Percentiles rank a stretch among this genome's conserved stretches.
These are phyloP conservation scores for Pseudomyrmex flavicornis DNA, from an alignment of 1,140 invertebrate genomes.

Conservation along the genomic window DNA sequence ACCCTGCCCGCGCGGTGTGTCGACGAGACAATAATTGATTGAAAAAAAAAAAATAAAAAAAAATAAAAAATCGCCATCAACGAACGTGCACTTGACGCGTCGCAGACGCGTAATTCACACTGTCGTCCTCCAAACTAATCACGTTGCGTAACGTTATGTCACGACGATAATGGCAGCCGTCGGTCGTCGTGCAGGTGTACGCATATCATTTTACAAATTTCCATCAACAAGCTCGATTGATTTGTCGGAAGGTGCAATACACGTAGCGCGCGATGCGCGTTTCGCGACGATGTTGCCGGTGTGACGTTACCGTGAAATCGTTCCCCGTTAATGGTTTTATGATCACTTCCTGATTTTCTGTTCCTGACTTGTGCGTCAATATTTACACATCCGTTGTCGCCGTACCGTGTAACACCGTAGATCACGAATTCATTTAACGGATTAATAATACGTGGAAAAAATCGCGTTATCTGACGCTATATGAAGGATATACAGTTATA, in stretches of 20 bases:
- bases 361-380: constrained; percentile 26
- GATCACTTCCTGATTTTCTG: background rate
- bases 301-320: constrained; percentile 23
- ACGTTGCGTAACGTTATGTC: constrained; percentile 65
- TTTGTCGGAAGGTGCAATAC: constrained; percentile 50
- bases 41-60: background rate
- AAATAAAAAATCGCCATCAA: background rate
- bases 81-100: constrained; percentile 15
- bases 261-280: constrained; percentile 30
- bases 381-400: background rate
- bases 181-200: constrained; percentile 44
- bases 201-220: constrained; percentile 60
- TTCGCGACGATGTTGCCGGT: background rate
- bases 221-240: constrained; percentile 46
- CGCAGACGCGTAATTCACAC: constrained; percentile 30
- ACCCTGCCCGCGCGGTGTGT: background rate
- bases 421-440: background rate
- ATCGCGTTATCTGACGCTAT: too few relatives aligned
- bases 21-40: constrained; percentile 1
- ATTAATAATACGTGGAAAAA: too few relatives aligned
- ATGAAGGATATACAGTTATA: too few relatives aligned
- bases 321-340: constrained; percentile 51
- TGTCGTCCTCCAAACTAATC: constrained; percentile 54
- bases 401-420: background rate
- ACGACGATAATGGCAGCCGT: constrained; percentile 57